Evolutionary conservation across 2,797 vertebrate species (phyloP).

Genomic region (Coranthus polyacanthus): DNA sequence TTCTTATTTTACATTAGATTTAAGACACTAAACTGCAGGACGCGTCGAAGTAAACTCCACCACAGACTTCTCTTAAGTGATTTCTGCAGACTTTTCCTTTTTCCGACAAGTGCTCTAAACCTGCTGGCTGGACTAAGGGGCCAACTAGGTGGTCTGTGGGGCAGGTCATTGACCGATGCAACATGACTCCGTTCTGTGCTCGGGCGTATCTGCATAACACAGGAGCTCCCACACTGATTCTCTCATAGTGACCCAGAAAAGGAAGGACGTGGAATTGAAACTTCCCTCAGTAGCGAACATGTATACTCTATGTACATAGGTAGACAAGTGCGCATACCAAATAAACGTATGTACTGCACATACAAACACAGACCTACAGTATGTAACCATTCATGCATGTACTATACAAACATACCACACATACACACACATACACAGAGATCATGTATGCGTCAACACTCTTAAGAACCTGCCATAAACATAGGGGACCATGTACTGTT

Average conservation of each 20-base stretch:
- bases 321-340: slow-evolving; percentile 22
- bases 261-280: slow-evolving; percentile 20
- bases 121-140: slow-evolving; percentile 27
- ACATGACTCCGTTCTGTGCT: slow-evolving; percentile 67
- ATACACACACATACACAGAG: slow-evolving; percentile 22
- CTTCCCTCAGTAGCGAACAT: slow-evolving; percentile 22
- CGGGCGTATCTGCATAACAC: slow-evolving; percentile 71
- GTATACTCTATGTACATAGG: slow-evolving; percentile 56
- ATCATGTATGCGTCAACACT: slow-evolving; percentile 39
- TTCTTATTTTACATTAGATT: slow-evolving; percentile 26
- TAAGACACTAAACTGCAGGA: slow-evolving; percentile 24
- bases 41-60: slow-evolving; percentile 7
- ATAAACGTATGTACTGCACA: slow-evolving; percentile 35
- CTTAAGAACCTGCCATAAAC: slow-evolving; percentile 47
- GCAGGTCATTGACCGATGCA: slow-evolving; percentile 42
- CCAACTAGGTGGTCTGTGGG: slow-evolving; percentile 35
- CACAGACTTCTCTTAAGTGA: slow-evolving; percentile 10
- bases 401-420: slow-evolving; percentile 41
- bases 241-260: slow-evolving; percentile 58
- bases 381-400: slow-evolving; percentile 61
- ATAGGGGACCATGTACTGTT: slow-evolving; percentile 59
- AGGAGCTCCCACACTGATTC: slow-evolving; percentile 48
- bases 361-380: slow-evolving; percentile 24
- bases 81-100: slow-evolving; percentile 19
- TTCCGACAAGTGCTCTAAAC: slow-evolving; percentile 36